Conservation (phyloP, 2,113 vertebrate species). For the Urocolius indicus region DNA sequence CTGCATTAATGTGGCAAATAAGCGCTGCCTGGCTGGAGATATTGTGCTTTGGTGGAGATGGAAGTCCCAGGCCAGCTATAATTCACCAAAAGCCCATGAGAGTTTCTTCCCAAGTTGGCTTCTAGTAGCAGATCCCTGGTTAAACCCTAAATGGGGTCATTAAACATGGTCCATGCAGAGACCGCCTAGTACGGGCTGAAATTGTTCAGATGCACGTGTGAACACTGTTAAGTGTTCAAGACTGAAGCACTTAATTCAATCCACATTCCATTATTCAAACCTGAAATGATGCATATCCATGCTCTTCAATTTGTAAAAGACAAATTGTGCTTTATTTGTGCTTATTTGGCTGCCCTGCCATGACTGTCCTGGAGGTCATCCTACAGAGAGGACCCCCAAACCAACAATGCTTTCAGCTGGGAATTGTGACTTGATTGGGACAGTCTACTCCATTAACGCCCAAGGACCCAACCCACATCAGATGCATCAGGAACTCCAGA, state of each 20-base stretch:
- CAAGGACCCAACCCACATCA: not conserved
- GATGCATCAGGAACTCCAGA: rapidly evolving
- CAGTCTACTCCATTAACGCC: not conserved
- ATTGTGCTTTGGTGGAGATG: not conserved
- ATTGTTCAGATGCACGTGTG: not conserved
- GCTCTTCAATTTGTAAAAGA: not conserved
- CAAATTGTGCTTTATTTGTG: not conserved
- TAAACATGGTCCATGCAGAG: rapidly evolving
- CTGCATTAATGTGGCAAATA: not conserved
- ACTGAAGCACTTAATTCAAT: not conserved
- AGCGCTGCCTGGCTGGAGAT: not conserved
- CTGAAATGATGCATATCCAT: not conserved
- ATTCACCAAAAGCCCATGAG: not conserved
- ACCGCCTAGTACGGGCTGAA: not conserved
- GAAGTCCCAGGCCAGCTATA: not conserved
- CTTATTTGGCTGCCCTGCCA: not conserved
- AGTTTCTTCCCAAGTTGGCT: not conserved
- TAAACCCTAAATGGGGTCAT: not conserved
- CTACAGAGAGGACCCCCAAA: not conserved
- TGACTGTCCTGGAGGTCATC: not conserved
- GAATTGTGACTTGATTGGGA: not conserved
- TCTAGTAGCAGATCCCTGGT: not conserved
- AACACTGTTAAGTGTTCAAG: not conserved
- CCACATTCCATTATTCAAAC: not conserved
- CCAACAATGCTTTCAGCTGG: not conserved